Percentiles rank a stretch among this genome's conserved stretches.
phyloP scores from a whole-genome alignment of 2,113 vertebrate genomes.

The Ceuthmochares aereus region DNA sequence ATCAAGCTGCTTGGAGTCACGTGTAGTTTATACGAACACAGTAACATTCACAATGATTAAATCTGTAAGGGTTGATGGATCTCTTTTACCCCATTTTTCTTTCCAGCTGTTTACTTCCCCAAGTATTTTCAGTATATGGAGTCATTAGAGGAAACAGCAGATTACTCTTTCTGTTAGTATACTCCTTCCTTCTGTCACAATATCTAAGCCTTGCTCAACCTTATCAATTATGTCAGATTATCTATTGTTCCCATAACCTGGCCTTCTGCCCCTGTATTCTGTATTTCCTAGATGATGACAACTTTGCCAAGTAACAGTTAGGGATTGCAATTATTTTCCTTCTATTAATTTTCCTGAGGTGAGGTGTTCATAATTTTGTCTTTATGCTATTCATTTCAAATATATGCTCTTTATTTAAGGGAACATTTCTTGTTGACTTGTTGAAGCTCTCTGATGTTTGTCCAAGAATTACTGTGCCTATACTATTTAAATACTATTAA shows the following conservation, averaged over 20 bases:
- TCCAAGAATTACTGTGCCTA: background rate
- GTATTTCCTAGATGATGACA: background rate
- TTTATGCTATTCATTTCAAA: background rate
- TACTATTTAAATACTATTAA: background rate
- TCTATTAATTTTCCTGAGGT: background rate
- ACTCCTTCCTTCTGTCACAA: background rate
- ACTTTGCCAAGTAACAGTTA: background rate
- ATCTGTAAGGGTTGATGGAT: background rate
- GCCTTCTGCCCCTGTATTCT: background rate
- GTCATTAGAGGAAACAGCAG: background rate
- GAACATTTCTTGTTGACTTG: background rate
- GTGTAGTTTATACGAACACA: background rate
- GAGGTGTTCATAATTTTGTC: background rate
- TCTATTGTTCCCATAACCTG: background rate
- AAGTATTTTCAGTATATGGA: background rate
- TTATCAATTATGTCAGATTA: constrained; percentile 18
- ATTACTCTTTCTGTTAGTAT: background rate
- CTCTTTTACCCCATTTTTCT: background rate
- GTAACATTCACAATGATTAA: background rate
- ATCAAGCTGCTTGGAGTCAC: background rate
- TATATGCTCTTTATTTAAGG: background rate
- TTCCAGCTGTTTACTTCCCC: background rate
- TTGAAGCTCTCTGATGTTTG: background rate
- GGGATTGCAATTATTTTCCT: background rate
- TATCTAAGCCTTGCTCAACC: background rate